Conservation (phyloP, 64 coral and sea anemone species). For the Porites australiensis region DNA sequence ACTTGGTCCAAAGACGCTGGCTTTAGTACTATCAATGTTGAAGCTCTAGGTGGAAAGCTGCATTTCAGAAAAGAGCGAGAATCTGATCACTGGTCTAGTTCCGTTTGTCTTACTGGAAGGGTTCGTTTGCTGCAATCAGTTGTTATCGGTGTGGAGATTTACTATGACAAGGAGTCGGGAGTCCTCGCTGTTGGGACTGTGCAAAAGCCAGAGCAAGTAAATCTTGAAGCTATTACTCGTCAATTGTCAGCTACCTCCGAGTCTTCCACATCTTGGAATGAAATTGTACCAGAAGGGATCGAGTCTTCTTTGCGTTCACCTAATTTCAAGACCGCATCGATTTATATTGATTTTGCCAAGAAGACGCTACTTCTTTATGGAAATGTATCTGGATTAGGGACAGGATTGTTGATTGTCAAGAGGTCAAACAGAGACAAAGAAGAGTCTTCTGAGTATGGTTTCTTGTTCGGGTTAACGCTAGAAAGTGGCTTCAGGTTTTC, state of each 20-base stretch:
- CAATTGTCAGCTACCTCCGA: background rate
- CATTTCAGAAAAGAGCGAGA: background rate
- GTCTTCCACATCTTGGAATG: background rate
- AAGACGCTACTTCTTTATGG: background rate
- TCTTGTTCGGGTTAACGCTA: background rate
- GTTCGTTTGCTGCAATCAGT: background rate
- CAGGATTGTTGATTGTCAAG: constrained; percentile 1
- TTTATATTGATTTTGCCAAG: background rate
- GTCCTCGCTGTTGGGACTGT: background rate
- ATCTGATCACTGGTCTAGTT: background rate
- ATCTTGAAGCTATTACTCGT: background rate
- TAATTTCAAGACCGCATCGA: background rate
- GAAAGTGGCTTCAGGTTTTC: background rate
- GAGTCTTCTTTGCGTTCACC: background rate
- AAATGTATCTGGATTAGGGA: background rate
- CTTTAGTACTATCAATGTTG: background rate
- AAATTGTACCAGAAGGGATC: background rate
- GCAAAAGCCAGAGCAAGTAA: background rate
- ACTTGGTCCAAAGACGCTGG: background rate
- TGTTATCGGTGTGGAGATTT: background rate
- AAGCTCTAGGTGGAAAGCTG: background rate
- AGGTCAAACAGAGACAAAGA: background rate
- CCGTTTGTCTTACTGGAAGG: background rate
- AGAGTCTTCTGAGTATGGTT: background rate
- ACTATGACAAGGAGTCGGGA: background rate